phyloP scores from a whole-genome alignment of 2,797 vertebrate genomes.

The Mastacembelus armatus region DNA sequence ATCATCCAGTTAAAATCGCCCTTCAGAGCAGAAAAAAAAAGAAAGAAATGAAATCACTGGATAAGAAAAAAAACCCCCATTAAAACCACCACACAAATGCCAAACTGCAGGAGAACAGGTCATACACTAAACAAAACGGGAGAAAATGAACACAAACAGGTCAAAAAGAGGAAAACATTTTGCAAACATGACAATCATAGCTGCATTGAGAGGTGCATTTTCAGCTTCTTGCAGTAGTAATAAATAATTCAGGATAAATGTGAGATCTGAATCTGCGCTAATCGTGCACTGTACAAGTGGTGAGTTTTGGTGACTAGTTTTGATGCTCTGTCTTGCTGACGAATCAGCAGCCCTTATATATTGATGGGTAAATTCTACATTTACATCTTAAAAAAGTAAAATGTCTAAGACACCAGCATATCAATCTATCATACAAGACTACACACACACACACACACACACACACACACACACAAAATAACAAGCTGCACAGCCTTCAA shows the following conservation, averaged over 20 bases:
- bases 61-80: neutral
- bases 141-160: neutral
- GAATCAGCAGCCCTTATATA: slow-evolving; percentile 1
- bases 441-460: slow-evolving; percentile 6
- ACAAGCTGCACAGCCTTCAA: slow-evolving; percentile 46
- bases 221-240: neutral
- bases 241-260: slow-evolving; percentile 10
- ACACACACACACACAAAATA: neutral
- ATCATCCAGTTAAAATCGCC: slow-evolving; percentile 22
- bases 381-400: slow-evolving; percentile 3
- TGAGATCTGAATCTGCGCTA: neutral
- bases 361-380: slow-evolving; percentile 1
- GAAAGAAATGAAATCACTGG: slow-evolving; percentile 22
- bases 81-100: slow-evolving; percentile 17
- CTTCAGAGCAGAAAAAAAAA: slow-evolving; percentile 40
- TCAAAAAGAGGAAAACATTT: neutral
- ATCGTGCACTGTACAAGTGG: neutral
- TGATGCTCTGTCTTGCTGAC: neutral
- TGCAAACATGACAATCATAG: slow-evolving; percentile 14
- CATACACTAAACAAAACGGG: too few relatives aligned
- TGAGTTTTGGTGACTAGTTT: neutral
- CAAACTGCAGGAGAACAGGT: neutral
- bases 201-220: slow-evolving; percentile 29
- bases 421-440: slow-evolving; percentile 24
- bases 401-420: neutral